Evolutionary conservation across 2,113 vertebrate genomes (phyloP).

Genomic region (Tragelaphus buxtoni): DNA sequence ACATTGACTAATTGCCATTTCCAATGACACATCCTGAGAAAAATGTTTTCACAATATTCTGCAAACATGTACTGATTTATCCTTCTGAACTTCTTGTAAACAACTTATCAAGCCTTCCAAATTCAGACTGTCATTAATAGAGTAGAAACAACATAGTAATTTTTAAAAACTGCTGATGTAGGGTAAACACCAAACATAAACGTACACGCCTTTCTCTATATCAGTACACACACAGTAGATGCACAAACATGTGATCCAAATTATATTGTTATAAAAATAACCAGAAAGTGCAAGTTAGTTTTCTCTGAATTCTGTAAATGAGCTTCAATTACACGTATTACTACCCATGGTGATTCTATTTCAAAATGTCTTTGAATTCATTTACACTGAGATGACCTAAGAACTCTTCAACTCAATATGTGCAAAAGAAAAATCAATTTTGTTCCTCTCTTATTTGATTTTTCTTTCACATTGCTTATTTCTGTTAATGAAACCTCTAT

Average conservation of each 20-base stretch:
- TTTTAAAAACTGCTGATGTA: conserved; percentile 64
- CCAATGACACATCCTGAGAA: conserved; percentile 50
- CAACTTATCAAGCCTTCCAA: conserved; percentile 73
- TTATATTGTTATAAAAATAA: conserved; percentile 52
- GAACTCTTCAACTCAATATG: neutral
- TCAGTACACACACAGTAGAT: neutral
- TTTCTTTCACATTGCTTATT: neutral
- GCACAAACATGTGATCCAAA: conserved; percentile 11
- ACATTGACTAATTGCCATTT: conserved; percentile 67
- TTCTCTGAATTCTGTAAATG: conserved; percentile 44
- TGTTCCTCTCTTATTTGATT: neutral
- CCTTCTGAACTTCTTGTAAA: conserved; percentile 71
- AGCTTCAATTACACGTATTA: conserved; percentile 22
- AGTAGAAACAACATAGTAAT: conserved; percentile 55
- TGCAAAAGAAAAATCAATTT: neutral
- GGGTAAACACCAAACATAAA: conserved; percentile 63
- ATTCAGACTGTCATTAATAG: conserved; percentile 73
- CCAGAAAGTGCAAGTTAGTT: neutral
- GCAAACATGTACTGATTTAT: conserved; percentile 68
- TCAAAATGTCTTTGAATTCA: conserved; percentile 40
- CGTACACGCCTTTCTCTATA: neutral
- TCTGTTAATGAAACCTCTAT: neutral
- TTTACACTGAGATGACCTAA: neutral
- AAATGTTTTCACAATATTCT: conserved; percentile 72
- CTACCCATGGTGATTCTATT: conserved; percentile 24